Evolutionary conservation across 2,888 invertebrate species (phyloP).

Genomic region (Anticlea derivata): DNA sequence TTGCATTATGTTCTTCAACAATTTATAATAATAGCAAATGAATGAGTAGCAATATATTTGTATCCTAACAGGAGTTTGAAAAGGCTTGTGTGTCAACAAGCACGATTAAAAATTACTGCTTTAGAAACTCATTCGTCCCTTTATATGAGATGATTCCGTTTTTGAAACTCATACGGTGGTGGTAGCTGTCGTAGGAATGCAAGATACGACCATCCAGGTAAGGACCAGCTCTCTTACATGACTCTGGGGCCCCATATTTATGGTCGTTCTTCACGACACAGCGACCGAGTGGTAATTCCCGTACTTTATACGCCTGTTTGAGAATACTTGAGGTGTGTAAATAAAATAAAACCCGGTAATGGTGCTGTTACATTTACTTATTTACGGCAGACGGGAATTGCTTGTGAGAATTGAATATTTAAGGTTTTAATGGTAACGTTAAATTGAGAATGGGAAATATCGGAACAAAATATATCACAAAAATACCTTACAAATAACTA

Average conservation of each 20-base stretch:
- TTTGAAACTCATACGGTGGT: no score
- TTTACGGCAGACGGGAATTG: conserved; percentile 48
- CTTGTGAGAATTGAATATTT: conserved; percentile 26
- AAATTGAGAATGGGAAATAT: conserved; percentile 1
- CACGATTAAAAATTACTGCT: no score
- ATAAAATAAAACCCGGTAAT: conserved; percentile 72
- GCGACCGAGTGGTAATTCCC: conserved; percentile 63
- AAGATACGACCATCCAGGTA: no score
- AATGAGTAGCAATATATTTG: no score
- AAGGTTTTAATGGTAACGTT: conserved; percentile 14
- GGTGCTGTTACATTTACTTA: conserved; percentile 61
- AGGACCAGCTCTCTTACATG: background rate
- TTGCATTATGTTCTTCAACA: no score
- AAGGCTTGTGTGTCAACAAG: no score
- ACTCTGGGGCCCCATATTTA: conserved; percentile 43
- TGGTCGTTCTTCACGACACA: conserved; percentile 48
- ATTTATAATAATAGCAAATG: no score
- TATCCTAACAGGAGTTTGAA: no score
- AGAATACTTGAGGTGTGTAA: conserved; percentile 64
- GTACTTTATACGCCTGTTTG: conserved; percentile 64
- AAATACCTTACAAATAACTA: no score
- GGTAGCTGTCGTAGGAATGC: background rate
- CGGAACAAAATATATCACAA: no score
- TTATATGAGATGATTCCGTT: no score
- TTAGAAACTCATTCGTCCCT: no score